Evolutionary conservation across 2,888 invertebrate species (phyloP).

Genomic region (Dasysyrphus albostriatus): DNA sequence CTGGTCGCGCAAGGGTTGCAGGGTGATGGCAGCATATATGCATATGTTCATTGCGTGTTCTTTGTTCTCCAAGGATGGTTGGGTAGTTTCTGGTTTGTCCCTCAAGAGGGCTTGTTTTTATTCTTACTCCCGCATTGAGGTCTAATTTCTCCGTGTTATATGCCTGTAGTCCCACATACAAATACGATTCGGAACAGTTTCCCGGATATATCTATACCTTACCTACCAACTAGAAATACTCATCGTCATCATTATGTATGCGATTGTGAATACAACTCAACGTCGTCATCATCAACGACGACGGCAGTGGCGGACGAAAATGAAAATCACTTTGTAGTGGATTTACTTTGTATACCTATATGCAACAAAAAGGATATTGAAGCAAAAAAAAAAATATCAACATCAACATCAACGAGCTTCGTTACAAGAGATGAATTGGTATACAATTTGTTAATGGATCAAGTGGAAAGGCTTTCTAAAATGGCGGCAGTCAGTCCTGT

Average conservation of each 20-base stretch:
- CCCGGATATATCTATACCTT: not conserved
- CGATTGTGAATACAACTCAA: conserved; percentile 33
- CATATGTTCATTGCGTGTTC: conserved; percentile 26
- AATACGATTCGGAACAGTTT: conserved; percentile 14
- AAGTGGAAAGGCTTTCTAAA: conserved; percentile 66
- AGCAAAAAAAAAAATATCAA: conserved; percentile 19
- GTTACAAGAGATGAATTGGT: conserved; percentile 65
- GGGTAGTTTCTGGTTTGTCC: conserved; percentile 1
- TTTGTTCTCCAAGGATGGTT: conserved; percentile 29
- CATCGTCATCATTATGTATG: conserved; percentile 59
- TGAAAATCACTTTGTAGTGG: conserved; percentile 74
- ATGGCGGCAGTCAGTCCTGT: conserved; percentile 40
- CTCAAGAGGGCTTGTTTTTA: conserved; percentile 58
- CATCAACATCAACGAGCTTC: conserved; percentile 35
- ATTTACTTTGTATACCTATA: conserved; percentile 63
- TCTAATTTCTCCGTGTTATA: conserved; percentile 55
- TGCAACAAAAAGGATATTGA: conserved; percentile 23
- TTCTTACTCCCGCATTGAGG: conserved; percentile 61
- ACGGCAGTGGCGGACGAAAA: conserved; percentile 53
- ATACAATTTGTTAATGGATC: conserved; percentile 74
- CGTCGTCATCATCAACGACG: not conserved
- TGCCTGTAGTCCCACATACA: not conserved
- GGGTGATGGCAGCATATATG: conserved; percentile 22
- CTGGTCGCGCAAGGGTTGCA: conserved; percentile 61
- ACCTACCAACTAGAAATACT: conserved; percentile 39